Evolutionary conservation across 2,888 invertebrate species (phyloP).

Genomic region (Epistrophe grossulariae): DNA sequence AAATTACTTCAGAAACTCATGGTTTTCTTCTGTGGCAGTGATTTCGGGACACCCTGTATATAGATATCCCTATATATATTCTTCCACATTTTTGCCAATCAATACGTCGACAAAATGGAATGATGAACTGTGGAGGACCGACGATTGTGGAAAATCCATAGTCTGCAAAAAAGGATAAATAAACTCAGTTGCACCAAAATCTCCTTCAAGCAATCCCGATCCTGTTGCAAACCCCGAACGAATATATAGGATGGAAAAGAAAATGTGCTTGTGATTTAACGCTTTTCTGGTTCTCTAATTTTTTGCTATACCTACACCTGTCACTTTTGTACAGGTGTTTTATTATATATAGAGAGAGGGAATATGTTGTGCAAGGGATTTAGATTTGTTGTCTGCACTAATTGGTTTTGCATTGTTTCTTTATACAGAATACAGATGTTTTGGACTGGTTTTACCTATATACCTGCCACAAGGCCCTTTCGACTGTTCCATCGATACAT

Average conservation of each 20-base stretch:
- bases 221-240: background rate
- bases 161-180: conserved; percentile 60
- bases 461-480: background rate
- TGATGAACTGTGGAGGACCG: conserved; percentile 49
- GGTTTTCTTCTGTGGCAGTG: no score
- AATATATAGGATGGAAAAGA: background rate
- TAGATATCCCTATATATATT: background rate
- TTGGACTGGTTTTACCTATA: background rate
- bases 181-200: background rate
- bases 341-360: background rate
- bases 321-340: conserved; percentile 32
- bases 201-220: background rate
- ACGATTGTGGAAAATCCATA: conserved; percentile 56
- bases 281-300: conserved; percentile 43
- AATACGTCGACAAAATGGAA: conserved; percentile 63
- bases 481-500: background rate
- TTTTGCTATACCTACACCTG: conserved; percentile 66
- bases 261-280: conserved; percentile 34
- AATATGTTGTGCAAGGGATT: background rate
- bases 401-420: conserved; percentile 64
- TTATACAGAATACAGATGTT: conserved; percentile 31
- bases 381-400: conserved; percentile 40
- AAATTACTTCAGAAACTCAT: no score
- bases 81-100: conserved; percentile 61
- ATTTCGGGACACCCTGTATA: no score